These are phyloP conservation scores for Clarias laeviceps DNA, from an alignment of 2,797 vertebrate species.

Conservation along the genomic window DNA sequence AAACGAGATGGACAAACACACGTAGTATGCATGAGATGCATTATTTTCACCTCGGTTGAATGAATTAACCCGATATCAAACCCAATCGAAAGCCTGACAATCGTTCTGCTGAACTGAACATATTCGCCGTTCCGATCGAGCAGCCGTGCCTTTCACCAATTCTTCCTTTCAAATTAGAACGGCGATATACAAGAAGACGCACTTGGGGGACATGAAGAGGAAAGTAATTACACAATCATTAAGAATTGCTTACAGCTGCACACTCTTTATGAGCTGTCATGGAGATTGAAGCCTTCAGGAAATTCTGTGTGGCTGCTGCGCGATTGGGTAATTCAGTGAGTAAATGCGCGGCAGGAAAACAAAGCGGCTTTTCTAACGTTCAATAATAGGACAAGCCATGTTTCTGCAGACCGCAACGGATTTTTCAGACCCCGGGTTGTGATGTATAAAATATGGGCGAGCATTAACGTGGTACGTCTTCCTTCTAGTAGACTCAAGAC, in stretches of 20 bases:
- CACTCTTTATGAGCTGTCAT: conserved; percentile 52
- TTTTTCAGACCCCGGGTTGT: conserved; percentile 9
- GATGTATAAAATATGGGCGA: not conserved
- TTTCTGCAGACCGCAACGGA: not conserved
- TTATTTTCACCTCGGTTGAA: conserved; percentile 6
- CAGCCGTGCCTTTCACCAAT: conserved; percentile 18
- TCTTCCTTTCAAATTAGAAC: conserved; percentile 37
- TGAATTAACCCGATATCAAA: conserved; percentile 20
- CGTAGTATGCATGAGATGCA: not conserved
- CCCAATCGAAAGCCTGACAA: conserved; percentile 9
- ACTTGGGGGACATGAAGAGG: conserved; percentile 47
- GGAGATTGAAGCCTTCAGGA: conserved; percentile 43
- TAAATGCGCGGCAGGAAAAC: conserved; percentile 20
- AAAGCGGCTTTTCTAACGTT: conserved; percentile 22
- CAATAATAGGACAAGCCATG: conserved; percentile 24
- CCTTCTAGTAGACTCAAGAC: not conserved
- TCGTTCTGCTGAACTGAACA: conserved; percentile 33
- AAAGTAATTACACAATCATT: conserved; percentile 54
- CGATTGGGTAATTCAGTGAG: conserved; percentile 30
- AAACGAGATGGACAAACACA: not conserved
- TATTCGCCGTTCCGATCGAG: conserved; percentile 14
- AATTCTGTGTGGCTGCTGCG: conserved; percentile 35
- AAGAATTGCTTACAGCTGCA: conserved; percentile 56
- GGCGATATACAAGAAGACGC: conserved; percentile 24
- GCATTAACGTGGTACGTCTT: not conserved